Evolutionary conservation across 1,140 invertebrate genomes (phyloP), one percentile per base, ranked within the genome.

Genomic region (Drosophila bocqueti): DNA sequence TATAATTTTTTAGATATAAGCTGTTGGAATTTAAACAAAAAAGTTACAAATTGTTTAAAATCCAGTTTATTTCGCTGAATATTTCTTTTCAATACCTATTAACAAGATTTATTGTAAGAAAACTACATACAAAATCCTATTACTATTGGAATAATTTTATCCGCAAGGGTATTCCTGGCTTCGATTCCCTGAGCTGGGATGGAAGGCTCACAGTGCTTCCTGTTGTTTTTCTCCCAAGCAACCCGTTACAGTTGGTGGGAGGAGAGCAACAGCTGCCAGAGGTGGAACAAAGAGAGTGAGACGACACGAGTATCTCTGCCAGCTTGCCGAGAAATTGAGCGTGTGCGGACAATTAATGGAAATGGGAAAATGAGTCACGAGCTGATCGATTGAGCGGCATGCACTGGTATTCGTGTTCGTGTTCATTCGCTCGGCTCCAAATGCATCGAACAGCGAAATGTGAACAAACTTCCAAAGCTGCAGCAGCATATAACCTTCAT

Each of bases 391-490:
- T 66, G 63, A 67, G 63, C 66, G 29, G 24, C 36, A 31, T 62
- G 62, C 58, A 65, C 40, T 65, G 55, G 55, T 26, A 26, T 43
- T 42, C 21, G 43, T 45, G 29, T 47, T 63, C 43, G 65, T 67
- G 60, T 46, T 46, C 21, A 46, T 61, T 61, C 21, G 57, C 31
- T 67, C 15, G 16, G 57, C 31, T 67, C 38, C 15, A 73, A 73
- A 73, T 71, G 63, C 67, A 71, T 36, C 54, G 36, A 34, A 60
- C 45, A 11, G 18, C 54, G 52, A 49, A 71, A 59, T 73, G 69
- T 71, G 66, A 73, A 73, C 52, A 73, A 71, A 73, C 45, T 71
- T 71, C 45, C 67, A 73, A 71, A 73, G 69, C 69, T 69, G 65
- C 69, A 71, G 38, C 69, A 40, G 29, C 26, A 36, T 67, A 71